Evolutionary conservation across 2,888 invertebrate genomes (phyloP), one percentile per base, ranked within the genome.

Genomic region (Atherix ibis): DNA sequence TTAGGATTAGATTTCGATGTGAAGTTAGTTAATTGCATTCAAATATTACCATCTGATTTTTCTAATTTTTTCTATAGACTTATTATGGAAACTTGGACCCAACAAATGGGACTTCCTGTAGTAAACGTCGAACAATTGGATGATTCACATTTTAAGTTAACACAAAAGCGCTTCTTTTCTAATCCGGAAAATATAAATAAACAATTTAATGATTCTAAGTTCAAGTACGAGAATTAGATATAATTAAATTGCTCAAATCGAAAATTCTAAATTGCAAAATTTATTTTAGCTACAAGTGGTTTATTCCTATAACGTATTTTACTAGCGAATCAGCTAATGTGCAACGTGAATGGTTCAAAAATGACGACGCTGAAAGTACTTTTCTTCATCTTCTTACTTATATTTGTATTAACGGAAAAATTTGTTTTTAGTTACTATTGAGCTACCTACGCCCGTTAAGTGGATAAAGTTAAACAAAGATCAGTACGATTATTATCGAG

Each of bases 41-140:
- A 22, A 22, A 22, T 22, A 22, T 22, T 10, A 25, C 17, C 27
- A 34, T 5, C 18, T 18, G 14, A 14, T 13, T 13, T 27, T 19
- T 17, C 8, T 27, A 18, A 22, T 26, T 39, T 32, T 15, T 36
- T 22, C 29, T 37, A 38, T 39, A 70, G 72, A 4, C 53, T 67
- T 26, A 71, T 84, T 38, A 82, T 91, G 82, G 75, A 82, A 49
- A 87, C 88, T 0, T 92, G 87, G 83, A 89, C 85, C 0, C 67
- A 71, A 27, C 89, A 91, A 59, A 85, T 78, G 78, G 91, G 91
- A 0, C 80, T 76, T 48, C 91, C 91, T 0, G 66, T 89, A 1
- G 62, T 92, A 3, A 68, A 63, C 2, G 76, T 82, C 2, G 53
- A 50, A 1, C 63, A 58, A 31, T 59, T 53, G 9, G 55, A 48